A percentile compares a stretch with the other conserved stretches of the same genome.
These are phyloP conservation scores for Pseudorhombus dupliciocellatus DNA, from an alignment of 2,113 vertebrate species.

Conservation along the genomic window DNA sequence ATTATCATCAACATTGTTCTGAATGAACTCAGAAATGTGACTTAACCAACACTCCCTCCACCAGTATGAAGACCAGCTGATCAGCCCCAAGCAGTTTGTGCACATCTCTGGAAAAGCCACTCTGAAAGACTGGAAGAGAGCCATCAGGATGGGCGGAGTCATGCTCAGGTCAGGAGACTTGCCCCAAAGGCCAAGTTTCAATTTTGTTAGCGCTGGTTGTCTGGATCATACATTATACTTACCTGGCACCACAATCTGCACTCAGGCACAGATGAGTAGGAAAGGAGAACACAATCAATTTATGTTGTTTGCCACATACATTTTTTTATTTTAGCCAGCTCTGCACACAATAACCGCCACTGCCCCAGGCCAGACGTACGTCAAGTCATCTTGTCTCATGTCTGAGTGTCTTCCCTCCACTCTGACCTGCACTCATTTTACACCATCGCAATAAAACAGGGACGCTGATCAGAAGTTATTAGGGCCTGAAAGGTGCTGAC, in stretches of 20 bases:
- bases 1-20: no score
- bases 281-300: no score
- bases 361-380: no score
- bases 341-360: no score
- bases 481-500: no score
- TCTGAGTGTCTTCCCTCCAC: no score
- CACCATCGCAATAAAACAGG: no score
- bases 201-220: background rate
- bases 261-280: background rate
- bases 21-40: background rate
- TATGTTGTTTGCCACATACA: no score
- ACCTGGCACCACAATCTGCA: background rate
- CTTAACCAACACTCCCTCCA: constrained; percentile 1
- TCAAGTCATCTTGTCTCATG: no score
- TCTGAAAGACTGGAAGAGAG: constrained; percentile 98
- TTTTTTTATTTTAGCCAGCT: no score
- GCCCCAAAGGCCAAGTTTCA: background rate
- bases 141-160: constrained; percentile 94
- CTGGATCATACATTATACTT: background rate
- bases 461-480: no score
- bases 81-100: constrained; percentile 98
- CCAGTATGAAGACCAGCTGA: constrained; percentile 95
- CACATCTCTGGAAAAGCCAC: constrained; percentile 98
- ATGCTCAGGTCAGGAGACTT: constrained; percentile 89
- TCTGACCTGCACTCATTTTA: no score